These are phyloP conservation scores for Lepidocolaptes lacrymiger DNA, from an alignment of 2,797 vertebrate genomes.

Conservation along the genomic window DNA sequence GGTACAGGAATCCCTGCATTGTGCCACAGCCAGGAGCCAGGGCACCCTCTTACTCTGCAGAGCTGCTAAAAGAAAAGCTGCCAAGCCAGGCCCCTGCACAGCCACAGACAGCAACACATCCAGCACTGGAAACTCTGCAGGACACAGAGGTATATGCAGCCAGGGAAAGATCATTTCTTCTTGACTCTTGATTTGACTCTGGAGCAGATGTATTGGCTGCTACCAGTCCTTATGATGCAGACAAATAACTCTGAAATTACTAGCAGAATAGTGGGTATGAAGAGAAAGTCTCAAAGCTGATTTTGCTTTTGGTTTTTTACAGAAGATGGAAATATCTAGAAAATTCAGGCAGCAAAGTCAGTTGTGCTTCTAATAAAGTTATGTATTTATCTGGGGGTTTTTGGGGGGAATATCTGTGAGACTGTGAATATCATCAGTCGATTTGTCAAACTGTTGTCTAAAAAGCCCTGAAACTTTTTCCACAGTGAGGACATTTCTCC, in stretches of 20 bases:
- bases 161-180: background rate
- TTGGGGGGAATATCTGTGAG: background rate
- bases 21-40: background rate
- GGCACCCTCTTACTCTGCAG: background rate
- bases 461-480: background rate
- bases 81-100: background rate
- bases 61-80: background rate
- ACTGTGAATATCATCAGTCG: background rate
- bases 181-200: background rate
- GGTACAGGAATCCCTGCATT: background rate
- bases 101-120: fast-evolving
- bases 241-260: background rate
- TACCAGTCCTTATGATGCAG: background rate
- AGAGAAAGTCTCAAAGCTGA: background rate
- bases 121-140: background rate
- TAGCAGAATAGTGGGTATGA: background rate
- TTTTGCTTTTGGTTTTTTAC: constrained; percentile 10
- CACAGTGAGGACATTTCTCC: constrained; percentile 27
- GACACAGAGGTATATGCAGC: background rate
- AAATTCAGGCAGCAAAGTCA: background rate
- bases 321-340: background rate
- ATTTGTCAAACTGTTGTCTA: background rate
- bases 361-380: background rate
- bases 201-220: background rate
- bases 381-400: background rate